phyloP scores from a whole-genome alignment of 2,888 invertebrate species.

The Venustoraphidia nigricollis region DNA sequence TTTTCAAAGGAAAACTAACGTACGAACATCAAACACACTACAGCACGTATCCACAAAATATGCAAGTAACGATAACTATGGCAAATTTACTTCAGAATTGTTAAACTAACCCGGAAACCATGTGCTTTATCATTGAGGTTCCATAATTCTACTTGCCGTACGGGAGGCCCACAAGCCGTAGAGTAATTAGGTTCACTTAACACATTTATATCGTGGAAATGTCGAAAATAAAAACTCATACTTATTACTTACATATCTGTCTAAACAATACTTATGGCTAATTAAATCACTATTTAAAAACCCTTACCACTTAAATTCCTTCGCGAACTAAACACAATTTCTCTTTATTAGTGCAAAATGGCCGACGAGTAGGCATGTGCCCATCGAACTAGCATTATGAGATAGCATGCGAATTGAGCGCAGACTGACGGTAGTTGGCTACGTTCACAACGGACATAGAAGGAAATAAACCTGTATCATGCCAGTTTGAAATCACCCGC shows the following conservation, averaged over 20 bases:
- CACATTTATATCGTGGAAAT: background rate
- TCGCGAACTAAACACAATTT: conserved; percentile 43
- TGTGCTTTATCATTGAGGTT: conserved; percentile 32
- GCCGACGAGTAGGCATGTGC: conserved; percentile 51
- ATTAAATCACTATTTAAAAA: conserved; percentile 3
- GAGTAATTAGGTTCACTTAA: conserved; percentile 8
- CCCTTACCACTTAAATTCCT: conserved; percentile 43
- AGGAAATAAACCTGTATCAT: no score
- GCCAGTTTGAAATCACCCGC: no score
- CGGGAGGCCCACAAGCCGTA: conserved; percentile 21
- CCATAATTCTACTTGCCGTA: conserved; percentile 23
- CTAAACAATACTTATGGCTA: no score
- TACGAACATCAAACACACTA: no score
- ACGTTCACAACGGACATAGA: no score
- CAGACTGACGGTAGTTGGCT: background rate
- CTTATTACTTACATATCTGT: no score
- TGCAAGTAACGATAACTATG: conserved; percentile 19
- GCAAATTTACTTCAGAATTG: conserved; percentile 18
- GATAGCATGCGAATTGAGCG: conserved; percentile 11
- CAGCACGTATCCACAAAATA: no score
- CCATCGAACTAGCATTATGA: conserved; percentile 39
- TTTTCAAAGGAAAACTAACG: no score
- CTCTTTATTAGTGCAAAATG: conserved; percentile 52
- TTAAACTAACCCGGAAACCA: conserved; percentile 30
- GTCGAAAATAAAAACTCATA: no score